Evolutionary conservation across 2,797 vertebrate species (phyloP).

Genomic region (Rhinoraja longicauda): DNA sequence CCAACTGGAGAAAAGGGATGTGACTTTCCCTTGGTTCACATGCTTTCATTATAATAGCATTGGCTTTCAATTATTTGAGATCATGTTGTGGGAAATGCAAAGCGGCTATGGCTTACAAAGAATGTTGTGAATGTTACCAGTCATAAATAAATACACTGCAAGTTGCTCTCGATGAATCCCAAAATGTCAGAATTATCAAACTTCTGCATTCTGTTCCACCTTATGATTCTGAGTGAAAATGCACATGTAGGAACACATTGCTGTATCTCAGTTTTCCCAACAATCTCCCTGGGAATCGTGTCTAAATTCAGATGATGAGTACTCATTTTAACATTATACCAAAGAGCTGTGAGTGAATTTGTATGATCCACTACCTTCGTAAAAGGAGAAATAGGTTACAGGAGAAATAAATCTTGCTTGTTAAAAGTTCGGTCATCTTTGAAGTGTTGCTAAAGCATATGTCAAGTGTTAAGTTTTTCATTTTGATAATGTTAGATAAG

Average conservation of each 20-base stretch:
- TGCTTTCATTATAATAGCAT: background rate
- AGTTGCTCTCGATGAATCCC: background rate
- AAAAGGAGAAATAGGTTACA: background rate
- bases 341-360: background rate
- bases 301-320: background rate
- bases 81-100: background rate
- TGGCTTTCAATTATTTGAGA: background rate
- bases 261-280: background rate
- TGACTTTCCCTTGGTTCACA: too few relatives aligned
- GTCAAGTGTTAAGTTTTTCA: background rate
- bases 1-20: background rate
- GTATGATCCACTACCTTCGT: background rate
- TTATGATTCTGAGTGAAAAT: background rate
- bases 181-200: background rate
- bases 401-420: background rate
- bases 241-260: background rate
- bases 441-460: background rate
- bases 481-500: background rate
- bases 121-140: background rate
- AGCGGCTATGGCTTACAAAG: background rate
- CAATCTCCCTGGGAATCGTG: background rate
- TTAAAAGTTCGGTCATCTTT: background rate
- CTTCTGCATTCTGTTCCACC: background rate
- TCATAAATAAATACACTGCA: background rate
- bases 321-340: background rate